A percentile compares a stretch with the other conserved stretches of the same genome.
Conservation (phyloP, 2,797 vertebrate species). For the Thamnophis elegans region DNA sequence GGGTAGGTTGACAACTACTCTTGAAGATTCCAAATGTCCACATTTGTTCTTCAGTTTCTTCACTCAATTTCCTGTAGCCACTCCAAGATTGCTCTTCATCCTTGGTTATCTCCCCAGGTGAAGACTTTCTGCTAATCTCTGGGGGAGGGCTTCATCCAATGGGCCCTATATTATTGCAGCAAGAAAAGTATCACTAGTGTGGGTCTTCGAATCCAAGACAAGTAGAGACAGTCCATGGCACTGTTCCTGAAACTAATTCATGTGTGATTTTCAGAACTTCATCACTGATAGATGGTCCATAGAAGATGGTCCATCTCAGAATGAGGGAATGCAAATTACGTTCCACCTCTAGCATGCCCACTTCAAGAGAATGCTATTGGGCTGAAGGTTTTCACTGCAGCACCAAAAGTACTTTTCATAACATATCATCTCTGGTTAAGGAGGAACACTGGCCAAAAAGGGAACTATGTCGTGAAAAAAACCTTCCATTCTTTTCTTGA, state of each 20-base stretch:
- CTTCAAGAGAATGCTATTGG: neutral
- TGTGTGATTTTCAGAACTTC: neutral
- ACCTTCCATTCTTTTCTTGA: neutral
- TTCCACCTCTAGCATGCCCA: neutral
- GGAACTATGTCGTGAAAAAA: neutral
- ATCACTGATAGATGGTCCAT: neutral
- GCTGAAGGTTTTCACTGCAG: neutral
- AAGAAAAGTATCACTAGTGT: neutral
- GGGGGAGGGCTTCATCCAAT: neutral
- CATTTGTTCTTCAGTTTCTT: neutral
- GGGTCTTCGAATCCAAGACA: neutral
- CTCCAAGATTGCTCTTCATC: neutral
- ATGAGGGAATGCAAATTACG: neutral
- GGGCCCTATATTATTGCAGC: too few relatives aligned
- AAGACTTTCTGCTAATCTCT: neutral
- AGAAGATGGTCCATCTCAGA: neutral
- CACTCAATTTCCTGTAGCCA: neutral
- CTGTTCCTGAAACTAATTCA: neutral
- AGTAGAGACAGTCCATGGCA: neutral
- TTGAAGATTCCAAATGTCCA: neutral
- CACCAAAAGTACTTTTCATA: neutral
- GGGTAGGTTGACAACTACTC: neutral
- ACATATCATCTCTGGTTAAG: neutral
- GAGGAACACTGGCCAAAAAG: neutral
- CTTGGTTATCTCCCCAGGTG: neutral